These are phyloP conservation scores for Gyrodactylus salaris DNA, from an alignment of 1,140 invertebrate genomes.

Conservation along the genomic window DNA sequence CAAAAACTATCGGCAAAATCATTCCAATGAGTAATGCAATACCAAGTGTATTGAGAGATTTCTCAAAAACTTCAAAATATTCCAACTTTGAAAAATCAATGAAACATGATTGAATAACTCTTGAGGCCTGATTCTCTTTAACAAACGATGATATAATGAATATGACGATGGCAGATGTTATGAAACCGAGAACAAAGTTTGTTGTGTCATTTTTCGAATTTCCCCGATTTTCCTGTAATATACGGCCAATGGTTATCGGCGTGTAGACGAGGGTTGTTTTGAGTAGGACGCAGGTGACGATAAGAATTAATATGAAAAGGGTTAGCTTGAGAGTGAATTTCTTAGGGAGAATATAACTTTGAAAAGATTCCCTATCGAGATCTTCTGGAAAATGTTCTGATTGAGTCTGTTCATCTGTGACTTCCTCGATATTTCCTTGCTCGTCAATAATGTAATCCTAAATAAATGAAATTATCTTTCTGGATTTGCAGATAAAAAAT, in stretches of 20 bases:
- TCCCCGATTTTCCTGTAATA: no score
- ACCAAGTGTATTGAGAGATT: no score
- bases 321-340: neutral
- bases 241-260: neutral
- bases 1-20: neutral
- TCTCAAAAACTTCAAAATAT: no score
- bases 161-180: neutral
- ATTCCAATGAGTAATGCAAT: neutral
- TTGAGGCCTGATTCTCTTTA: neutral
- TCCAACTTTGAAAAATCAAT: neutral
- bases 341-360: neutral
- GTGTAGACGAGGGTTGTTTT: neutral
- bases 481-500: neutral
- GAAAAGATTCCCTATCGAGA: neutral
- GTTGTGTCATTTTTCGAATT: neutral
- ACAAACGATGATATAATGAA: neutral
- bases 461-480: neutral
- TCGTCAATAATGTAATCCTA: neutral
- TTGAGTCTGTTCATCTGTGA: neutral
- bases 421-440: neutral
- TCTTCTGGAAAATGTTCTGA: neutral
- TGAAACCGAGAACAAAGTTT: no score
- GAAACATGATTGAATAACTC: neutral
- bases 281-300: neutral
- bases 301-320: neutral